These are phyloP conservation scores for Stomorhina lunata DNA, from an alignment of 2,888 invertebrate species.

Conservation along the genomic window DNA sequence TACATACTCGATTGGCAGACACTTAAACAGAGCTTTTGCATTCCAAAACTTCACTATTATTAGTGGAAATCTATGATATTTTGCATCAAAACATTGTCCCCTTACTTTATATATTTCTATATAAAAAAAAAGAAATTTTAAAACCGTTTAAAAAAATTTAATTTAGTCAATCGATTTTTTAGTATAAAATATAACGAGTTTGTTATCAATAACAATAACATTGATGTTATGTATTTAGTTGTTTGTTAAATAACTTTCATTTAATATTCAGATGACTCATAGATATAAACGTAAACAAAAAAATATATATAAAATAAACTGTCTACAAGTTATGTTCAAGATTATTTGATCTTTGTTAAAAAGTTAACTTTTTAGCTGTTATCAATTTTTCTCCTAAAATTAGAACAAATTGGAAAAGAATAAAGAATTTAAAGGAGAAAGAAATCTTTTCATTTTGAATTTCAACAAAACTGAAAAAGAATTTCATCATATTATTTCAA, in stretches of 20 bases:
- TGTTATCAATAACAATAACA: neutral
- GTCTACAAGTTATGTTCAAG: neutral
- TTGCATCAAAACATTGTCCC: too few relatives aligned
- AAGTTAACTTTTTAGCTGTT: neutral
- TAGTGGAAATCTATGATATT: too few relatives aligned
- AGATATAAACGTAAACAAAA: neutral
- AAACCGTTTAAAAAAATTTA: too few relatives aligned
- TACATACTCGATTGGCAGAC: too few relatives aligned
- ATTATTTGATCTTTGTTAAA: neutral
- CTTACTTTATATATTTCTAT: too few relatives aligned
- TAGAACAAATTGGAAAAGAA: neutral
- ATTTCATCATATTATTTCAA: conserved; percentile 44
- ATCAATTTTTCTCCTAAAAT: neutral
- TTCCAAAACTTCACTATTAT: too few relatives aligned
- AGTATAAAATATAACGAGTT: neutral
- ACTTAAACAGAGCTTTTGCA: too few relatives aligned
- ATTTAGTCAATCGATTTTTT: too few relatives aligned
- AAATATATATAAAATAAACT: neutral
- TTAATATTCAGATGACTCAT: conserved; percentile 4
- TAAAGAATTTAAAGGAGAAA: too few relatives aligned
- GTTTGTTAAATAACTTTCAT: neutral
- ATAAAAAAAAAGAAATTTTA: too few relatives aligned
- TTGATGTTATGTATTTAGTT: neutral
- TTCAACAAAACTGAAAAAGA: neutral
- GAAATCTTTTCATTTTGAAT: neutral